Evolutionary conservation across 64 coral and sea anemone genomes (phyloP).

Genomic region (Catalaphyllia jardinei): DNA sequence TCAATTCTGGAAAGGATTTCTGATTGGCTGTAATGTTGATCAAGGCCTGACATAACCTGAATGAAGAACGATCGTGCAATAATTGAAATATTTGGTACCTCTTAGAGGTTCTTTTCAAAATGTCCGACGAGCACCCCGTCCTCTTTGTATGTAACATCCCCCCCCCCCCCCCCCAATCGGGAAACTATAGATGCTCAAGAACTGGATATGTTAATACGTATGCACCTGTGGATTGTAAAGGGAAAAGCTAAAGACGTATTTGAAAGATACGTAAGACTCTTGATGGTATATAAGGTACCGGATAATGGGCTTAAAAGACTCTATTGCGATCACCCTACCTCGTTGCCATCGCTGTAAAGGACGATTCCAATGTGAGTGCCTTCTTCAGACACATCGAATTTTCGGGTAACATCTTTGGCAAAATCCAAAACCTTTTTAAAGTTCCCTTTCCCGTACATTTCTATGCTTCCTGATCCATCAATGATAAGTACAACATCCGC

Average conservation of each 20-base stretch:
- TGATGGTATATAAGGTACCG: too few relatives aligned
- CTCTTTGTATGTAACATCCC: too few relatives aligned
- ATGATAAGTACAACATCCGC: conserved; percentile 64
- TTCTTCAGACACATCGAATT: conserved; percentile 57
- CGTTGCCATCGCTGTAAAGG: not conserved
- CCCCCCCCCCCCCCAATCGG: too few relatives aligned
- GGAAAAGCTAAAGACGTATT: too few relatives aligned
- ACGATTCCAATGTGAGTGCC: conserved; percentile 57
- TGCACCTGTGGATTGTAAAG: too few relatives aligned
- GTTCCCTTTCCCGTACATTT: conserved; percentile 34
- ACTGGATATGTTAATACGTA: too few relatives aligned
- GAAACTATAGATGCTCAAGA: too few relatives aligned
- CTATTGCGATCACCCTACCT: not conserved
- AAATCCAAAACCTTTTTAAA: conserved; percentile 55
- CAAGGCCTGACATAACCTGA: not conserved
- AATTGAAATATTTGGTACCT: not conserved
- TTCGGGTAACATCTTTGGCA: conserved; percentile 24
- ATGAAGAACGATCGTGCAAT: not conserved
- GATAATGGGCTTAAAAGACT: not conserved
- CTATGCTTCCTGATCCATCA: conserved; percentile 78
- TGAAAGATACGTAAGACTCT: too few relatives aligned
- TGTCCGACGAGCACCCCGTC: too few relatives aligned
- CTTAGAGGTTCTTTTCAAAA: too few relatives aligned
- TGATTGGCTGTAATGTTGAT: not conserved
- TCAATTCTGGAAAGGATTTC: not conserved